phyloP scores from a whole-genome alignment of 2,113 vertebrate genomes.

The Chrysemys picta region DNA sequence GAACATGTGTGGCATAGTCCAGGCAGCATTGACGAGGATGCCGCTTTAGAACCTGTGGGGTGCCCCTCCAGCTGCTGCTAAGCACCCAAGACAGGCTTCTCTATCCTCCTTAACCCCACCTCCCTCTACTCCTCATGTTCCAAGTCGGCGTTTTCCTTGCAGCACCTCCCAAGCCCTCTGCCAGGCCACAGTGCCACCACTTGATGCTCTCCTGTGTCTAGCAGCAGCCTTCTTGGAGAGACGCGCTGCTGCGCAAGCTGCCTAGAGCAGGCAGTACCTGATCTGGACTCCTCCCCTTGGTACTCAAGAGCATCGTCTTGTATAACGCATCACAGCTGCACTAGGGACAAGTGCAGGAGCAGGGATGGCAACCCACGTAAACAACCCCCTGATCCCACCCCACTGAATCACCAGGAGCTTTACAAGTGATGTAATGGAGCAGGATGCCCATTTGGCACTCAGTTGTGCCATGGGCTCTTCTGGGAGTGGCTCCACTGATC shows the following conservation, averaged over 20 bases:
- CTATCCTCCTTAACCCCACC: background rate
- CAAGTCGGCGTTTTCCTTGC: background rate
- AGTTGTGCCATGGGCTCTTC: background rate
- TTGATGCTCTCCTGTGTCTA: background rate
- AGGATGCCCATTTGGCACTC: background rate
- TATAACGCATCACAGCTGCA: no score
- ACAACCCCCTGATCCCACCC: background rate
- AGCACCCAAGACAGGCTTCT: no score
- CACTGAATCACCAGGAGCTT: background rate
- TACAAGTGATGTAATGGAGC: no score
- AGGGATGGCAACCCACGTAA: background rate
- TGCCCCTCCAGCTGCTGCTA: background rate
- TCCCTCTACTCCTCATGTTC: background rate
- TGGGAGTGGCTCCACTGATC: background rate
- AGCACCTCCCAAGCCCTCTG: background rate
- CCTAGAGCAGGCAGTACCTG: background rate
- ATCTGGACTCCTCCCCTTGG: no score
- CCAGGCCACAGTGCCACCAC: fast-evolving
- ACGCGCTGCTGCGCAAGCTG: background rate
- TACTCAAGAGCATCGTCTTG: no score
- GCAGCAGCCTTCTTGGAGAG: background rate
- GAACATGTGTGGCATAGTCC: background rate
- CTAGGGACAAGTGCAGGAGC: no score
- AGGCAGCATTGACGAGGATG: background rate
- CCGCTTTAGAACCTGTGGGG: background rate